These are phyloP conservation scores for Pheucticus melanocephalus DNA, from an alignment of 2,113 vertebrate species.

Conservation along the genomic window DNA sequence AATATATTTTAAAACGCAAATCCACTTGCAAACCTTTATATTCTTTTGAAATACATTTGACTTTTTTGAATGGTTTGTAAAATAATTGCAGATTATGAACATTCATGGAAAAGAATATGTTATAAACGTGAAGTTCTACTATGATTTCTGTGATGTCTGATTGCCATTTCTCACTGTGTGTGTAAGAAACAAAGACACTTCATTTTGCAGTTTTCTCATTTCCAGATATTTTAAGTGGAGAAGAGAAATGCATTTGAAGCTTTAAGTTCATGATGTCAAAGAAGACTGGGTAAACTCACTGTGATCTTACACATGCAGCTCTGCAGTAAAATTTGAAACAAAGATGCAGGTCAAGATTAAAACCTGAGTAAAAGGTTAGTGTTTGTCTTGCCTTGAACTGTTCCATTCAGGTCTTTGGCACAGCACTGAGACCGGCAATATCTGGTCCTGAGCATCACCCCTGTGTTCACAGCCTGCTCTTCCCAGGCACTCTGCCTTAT, in stretches of 20 bases:
- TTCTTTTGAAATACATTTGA: background rate
- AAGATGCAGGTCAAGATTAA: background rate
- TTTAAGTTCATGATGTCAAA: background rate
- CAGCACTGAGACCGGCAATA: background rate
- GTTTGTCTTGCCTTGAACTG: background rate
- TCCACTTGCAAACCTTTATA: background rate
- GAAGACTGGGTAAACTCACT: background rate
- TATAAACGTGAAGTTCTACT: background rate
- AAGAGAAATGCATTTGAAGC: background rate
- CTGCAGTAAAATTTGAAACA: background rate
- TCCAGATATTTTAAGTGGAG: background rate
- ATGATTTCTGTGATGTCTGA: background rate
- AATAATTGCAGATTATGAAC: background rate
- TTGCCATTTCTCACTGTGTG: background rate
- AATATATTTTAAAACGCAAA: background rate
- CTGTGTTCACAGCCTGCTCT: fast-evolving
- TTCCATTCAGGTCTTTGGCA: background rate
- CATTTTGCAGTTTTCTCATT: background rate
- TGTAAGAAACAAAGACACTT: background rate
- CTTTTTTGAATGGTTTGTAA: background rate
- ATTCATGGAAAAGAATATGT: background rate
- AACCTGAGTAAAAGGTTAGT: background rate
- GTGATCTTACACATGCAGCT: background rate
- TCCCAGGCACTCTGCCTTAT: background rate
- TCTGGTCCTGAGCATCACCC: background rate